Evolutionary conservation across 2,888 invertebrate genomes (phyloP).

Genomic region (Ceramica pisi): DNA sequence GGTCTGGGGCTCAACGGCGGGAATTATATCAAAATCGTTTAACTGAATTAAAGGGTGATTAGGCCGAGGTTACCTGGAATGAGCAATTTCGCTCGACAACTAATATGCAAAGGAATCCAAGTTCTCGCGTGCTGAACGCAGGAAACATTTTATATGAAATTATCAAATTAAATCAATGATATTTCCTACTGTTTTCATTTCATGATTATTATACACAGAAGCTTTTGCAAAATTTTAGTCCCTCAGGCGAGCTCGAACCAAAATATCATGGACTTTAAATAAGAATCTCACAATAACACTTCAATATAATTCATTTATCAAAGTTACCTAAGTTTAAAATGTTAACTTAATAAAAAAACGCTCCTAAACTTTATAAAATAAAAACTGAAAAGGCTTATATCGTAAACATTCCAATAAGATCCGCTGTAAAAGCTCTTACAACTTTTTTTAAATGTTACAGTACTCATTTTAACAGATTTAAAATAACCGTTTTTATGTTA

Average conservation of each 20-base stretch:
- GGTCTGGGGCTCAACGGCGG: slow-evolving; percentile 78
- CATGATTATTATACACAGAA: slow-evolving; percentile 26
- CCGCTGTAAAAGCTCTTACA: not conserved
- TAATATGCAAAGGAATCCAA: slow-evolving; percentile 40
- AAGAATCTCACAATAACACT: not conserved
- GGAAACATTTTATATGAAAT: slow-evolving; percentile 50
- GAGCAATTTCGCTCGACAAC: slow-evolving; percentile 71
- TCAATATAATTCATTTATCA: not conserved
- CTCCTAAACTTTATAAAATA: not conserved
- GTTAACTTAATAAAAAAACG: not conserved
- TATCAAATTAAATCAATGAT: slow-evolving; percentile 45
- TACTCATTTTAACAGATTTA: not conserved
- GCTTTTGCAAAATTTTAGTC: slow-evolving; percentile 9
- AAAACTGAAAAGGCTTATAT: not conserved
- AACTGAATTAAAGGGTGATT: slow-evolving; percentile 82
- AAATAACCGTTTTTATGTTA: not conserved
- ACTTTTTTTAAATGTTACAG: slow-evolving; percentile 2
- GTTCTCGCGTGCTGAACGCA: slow-evolving; percentile 55
- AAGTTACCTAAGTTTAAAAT: not conserved
- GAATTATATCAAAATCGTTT: slow-evolving; percentile 87
- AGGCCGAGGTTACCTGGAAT: slow-evolving; percentile 77
- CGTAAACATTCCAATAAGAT: not conserved
- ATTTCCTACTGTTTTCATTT: slow-evolving; percentile 50
- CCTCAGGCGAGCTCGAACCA: not conserved
- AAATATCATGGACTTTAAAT: not conserved